Evolutionary conservation across 2,797 vertebrate genomes (phyloP).

Genomic region (Rhinogobio ventralis): DNA sequence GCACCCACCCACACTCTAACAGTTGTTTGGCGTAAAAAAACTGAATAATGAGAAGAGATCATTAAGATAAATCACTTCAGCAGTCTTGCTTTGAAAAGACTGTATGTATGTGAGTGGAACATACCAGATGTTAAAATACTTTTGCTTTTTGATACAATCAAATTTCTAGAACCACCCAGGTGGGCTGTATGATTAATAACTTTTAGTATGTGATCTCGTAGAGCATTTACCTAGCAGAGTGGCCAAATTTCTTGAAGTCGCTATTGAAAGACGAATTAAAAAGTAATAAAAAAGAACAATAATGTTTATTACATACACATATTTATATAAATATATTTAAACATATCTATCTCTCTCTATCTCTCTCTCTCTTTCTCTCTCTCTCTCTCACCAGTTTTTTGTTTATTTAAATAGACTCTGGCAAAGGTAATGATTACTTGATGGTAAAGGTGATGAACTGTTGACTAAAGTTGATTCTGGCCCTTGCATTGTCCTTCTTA

Average conservation of each 20-base stretch:
- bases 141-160: conserved; percentile 38
- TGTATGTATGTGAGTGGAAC: conserved; percentile 17
- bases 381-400: not conserved
- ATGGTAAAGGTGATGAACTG: conserved; percentile 4
- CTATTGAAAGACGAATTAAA: not conserved
- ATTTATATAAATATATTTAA: not conserved
- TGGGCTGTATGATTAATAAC: conserved; percentile 4
- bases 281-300: not conserved
- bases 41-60: conserved; percentile 9
- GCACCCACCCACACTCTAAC: not conserved
- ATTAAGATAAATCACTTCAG: conserved; percentile 20
- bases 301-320: not conserved
- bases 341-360: too few species aligned
- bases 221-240: conserved; percentile 7
- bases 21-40: conserved; percentile 25
- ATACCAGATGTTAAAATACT: conserved; percentile 44
- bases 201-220: not conserved
- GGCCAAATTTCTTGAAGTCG: not conserved
- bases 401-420: conserved; percentile 6
- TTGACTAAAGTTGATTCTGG: conserved; percentile 11
- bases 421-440: not conserved
- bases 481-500: conserved; percentile 40
- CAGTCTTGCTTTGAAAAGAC: conserved; percentile 20
- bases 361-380: too few species aligned
- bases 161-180: conserved; percentile 5